Evolutionary conservation across 2,113 vertebrate genomes (phyloP).

Genomic region (Phalacrocorax aristotelis): DNA sequence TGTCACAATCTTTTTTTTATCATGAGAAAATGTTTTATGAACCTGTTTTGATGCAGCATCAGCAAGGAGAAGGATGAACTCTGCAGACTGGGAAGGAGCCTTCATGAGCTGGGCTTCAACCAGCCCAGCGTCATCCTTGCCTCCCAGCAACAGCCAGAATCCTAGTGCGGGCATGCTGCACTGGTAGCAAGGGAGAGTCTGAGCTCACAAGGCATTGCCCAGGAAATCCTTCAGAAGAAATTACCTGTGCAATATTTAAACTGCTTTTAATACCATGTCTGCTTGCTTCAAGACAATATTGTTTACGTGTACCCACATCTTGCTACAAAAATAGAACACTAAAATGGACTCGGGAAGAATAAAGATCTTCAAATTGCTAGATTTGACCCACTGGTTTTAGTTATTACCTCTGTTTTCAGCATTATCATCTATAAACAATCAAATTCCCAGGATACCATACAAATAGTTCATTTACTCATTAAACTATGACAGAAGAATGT

Average conservation of each 20-base stretch:
- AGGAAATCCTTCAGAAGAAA: background rate
- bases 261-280: background rate
- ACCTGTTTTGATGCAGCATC: background rate
- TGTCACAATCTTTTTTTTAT: background rate
- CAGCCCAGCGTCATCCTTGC: background rate
- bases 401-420: background rate
- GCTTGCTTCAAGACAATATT: background rate
- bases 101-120: background rate
- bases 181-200: no score
- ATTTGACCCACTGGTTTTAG: background rate
- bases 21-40: background rate
- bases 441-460: background rate
- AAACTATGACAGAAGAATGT: background rate
- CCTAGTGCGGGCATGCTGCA: background rate
- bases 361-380: background rate
- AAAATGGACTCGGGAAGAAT: background rate
- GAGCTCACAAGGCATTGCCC: background rate
- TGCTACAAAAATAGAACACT: background rate
- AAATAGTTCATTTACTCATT: background rate
- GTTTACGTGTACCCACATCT: background rate
- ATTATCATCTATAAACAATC: background rate
- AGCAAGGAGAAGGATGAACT: background rate
- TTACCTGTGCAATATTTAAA: background rate
- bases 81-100: background rate
- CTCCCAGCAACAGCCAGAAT: background rate